Base-by-base conservation (phyloP, 2,888 invertebrate genomes). In the Cheilosia vernalis region DNA sequence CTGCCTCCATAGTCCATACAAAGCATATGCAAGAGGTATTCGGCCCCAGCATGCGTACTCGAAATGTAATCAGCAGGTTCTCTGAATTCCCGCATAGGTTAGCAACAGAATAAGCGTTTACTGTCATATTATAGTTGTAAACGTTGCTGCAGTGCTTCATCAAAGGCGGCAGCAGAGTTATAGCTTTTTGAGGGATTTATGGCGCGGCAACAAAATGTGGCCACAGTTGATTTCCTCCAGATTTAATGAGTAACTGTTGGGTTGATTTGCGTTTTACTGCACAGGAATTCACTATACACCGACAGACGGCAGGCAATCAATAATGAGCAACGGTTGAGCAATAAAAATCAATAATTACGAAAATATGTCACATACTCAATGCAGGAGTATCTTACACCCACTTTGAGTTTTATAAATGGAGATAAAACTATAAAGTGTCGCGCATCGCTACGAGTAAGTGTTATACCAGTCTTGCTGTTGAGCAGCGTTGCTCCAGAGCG, bases 161-260 rank as follows among this genome's bases (percentile, higher is more conserved):
- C 76, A 60, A 78, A 70, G 47, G 55, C 63, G 69, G 61, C 24
- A 6, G 27, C 27, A 6, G 47, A 63, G 63, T 69, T 61, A 69
- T 78, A 63, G 47, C 47, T 21, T 63, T 67, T 77, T 56, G 47
- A 70, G 47, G 69, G 77, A 78, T 78, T 78, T 63, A 78, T 69
- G 56, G 24, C 7, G 24, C 13, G 17, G 44, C 21, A 55, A 27
- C 55, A 63, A 49, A 55, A 55, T 55, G 47, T 19, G 55, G 76
- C 40, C 63, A 61, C 37, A 69, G 55, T 63, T 69, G 44, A 53
- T 30, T 63, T 61, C 61, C 10, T 61, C 42, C 33, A 19, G 61
- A n/a, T 77, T 77, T 77, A 77, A 69, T 77, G 69, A 61, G 19
- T 24, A 17, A 44, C 69, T 47, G 47, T 49, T 69, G 61, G 69